phyloP scores from a whole-genome alignment of 2,797 vertebrate species.

The Sciurus vulgaris region DNA sequence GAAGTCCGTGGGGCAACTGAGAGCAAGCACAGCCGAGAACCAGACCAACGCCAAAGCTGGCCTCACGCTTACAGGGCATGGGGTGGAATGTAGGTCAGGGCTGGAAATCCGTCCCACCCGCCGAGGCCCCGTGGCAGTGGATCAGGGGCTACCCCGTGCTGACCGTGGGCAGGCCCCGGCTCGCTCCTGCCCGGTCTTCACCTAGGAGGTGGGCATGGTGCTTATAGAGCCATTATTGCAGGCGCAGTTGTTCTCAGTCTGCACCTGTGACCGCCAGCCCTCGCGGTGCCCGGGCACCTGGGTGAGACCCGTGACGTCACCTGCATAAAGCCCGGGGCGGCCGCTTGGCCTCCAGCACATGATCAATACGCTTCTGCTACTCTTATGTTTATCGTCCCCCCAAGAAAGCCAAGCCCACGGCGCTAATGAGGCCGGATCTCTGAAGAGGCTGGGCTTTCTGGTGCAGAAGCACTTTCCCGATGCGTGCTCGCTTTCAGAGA shows the following conservation, averaged over 20 bases:
- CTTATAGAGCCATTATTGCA: rapidly evolving
- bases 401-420: neutral
- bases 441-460: neutral
- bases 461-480: neutral
- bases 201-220: too few species aligned
- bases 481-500: neutral
- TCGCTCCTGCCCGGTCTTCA: neutral
- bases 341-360: too few species aligned
- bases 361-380: neutral
- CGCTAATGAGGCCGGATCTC: conserved; percentile 2
- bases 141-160: rapidly evolving
- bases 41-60: too few species aligned
- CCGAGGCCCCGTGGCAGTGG: rapidly evolving
- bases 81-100: rapidly evolving
- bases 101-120: rapidly evolving
- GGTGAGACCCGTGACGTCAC: too few species aligned
- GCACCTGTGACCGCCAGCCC: too few species aligned
- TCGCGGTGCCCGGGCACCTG: too few species aligned
- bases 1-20: neutral
- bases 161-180: neutral
- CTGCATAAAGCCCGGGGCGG: too few species aligned
- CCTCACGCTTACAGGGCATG: too few species aligned
- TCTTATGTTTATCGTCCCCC: neutral
- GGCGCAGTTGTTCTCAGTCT: rapidly evolving
- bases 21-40: too few species aligned